Base-by-base conservation (phyloP, 2,888 invertebrate species). In the Sussaba pulchella region DNA sequence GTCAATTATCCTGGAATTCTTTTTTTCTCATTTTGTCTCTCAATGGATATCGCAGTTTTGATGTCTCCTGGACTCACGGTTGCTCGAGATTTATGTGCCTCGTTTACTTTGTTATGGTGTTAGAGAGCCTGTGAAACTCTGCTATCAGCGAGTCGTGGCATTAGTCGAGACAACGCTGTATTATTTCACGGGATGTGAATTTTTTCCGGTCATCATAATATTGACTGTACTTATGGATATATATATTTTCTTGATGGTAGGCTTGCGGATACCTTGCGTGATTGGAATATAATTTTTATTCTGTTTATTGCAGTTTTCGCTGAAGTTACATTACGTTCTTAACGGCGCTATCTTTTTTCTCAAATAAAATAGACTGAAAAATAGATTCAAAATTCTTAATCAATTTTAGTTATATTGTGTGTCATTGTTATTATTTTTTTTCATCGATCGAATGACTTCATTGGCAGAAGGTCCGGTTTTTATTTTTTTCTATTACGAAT, bases 1-100 rank as follows among this genome's bases (percentile, higher is more conserved):
- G 81, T 77, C 81, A 81, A 81, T 81, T 81, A 81, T 73, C 77
- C 41, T 69, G 81, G 77, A 81, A 72, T 81, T 47, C 73, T 73
- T 73, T 71, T 43, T 64, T 45, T 50, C 57, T 77, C 50, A 67
- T 67, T 61, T 61, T 36, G 26, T 61, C 31, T 54, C 57, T 31
- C 2, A 31, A 2, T 69, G 14, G 9, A 24, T 54, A 69, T 73
- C 81, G 64, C 45, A 12, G 61, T 70, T 69, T 76, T 75, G 54
- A 69, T 64, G 76, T 75, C 61, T 45, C 26, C 4, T 52, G 0
- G 69, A 69, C 64, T 63, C 72, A 54, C 72, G 21, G 64, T 57
- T 67, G 54, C 63, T 67, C 54, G 52, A 39, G 74, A 75, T 59
- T 69, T 69, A 75, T 52, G 41, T 45, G 52, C 50, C 71, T 59